Evolutionary conservation across 2,797 vertebrate species (phyloP), one percentile per base, ranked within the genome.

Genomic region (Sandelia bainsii): DNA sequence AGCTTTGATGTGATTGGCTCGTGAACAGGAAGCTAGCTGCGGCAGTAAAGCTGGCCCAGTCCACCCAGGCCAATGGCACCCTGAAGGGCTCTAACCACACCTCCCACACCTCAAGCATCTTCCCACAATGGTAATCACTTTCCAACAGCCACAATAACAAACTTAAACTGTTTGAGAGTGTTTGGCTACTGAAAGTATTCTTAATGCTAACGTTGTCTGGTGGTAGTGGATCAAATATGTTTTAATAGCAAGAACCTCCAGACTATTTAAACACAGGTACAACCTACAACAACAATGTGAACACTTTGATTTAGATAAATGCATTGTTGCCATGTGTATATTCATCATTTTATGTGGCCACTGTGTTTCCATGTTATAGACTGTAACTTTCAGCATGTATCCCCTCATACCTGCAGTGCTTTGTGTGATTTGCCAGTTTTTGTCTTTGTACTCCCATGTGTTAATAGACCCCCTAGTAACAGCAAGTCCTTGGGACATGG

Each of bases 11-110:
- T 95, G 88, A 93, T 95, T 94, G 94, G 93, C 89, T 91, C 85
- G 53, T 95, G 88, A 89, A 93, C 95, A 99, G 98, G 95, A 99
- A 99, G 95, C 95, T 99, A 93, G 98, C 97, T 82, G 97, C 98
- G 87, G 97, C 97, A 8, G 94, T 97, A 93, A 99, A 99, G 91
- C 96, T 99, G 93, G 97, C 96, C 82, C 98, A 99, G 91, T 95
- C 96, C 80, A 96, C 96, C 40, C 97, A 98, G 87, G 96, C 96
- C 92, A 99, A 98, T 84, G 97, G 98, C 85, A 98, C 96, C 65
- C 94, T 98, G 80, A 99, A 99, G 94, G 97, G 93, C 48, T 96
- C 97, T 0, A 97, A 95, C 90, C 95, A 98, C 84, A 90, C 95
- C 19, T 94, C 96, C 83, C 92, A 92, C 85, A 88, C 95, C 25